Percentiles rank a stretch among this genome's conserved stretches.
These are phyloP conservation scores for Nycticebus coucang DNA, from an alignment of 2,113 vertebrate species.

Conservation along the genomic window DNA sequence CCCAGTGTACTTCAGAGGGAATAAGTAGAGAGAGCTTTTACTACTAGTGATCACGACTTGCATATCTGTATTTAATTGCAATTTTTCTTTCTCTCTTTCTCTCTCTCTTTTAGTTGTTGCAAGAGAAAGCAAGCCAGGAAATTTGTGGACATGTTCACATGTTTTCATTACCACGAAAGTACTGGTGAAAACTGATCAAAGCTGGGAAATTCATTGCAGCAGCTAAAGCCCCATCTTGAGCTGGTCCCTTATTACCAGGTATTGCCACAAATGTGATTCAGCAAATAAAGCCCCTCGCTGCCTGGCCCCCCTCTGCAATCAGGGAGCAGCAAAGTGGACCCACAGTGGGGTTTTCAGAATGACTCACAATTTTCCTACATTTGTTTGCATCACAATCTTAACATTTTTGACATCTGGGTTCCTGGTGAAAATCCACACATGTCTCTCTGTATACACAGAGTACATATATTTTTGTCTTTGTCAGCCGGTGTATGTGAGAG, in stretches of 20 bases:
- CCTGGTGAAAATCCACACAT: slow-evolving; percentile 50
- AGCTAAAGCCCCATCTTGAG: slow-evolving; percentile 37
- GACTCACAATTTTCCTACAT: slow-evolving; percentile 11
- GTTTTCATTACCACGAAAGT: not conserved
- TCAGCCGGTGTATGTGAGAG: slow-evolving; percentile 67
- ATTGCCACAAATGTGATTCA: slow-evolving; percentile 21
- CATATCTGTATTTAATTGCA: slow-evolving; percentile 21
- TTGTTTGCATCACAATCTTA: slow-evolving; percentile 46
- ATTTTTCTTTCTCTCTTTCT: not conserved
- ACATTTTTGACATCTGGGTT: slow-evolving; percentile 64
- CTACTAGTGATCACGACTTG: slow-evolving; percentile 20
- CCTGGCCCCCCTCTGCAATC: slow-evolving; percentile 7
- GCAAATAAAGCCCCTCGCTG: slow-evolving; percentile 58
- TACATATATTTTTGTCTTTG: not conserved
- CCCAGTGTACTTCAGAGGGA: slow-evolving; percentile 28
- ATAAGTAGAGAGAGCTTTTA: not conserved
- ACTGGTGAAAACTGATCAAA: slow-evolving; percentile 29
- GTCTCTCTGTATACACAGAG: not conserved
- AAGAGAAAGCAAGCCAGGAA: not conserved
- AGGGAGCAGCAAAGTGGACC: slow-evolving; percentile 54
- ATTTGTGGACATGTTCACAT: slow-evolving; percentile 59
- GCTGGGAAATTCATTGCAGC: not conserved
- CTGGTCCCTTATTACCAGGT: not conserved
- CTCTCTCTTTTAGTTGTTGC: not conserved
- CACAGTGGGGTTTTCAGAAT: not conserved